Evolutionary conservation across 2,888 invertebrate species (phyloP), one percentile per base, ranked within the genome.

Genomic region (Thumatha senex): DNA sequence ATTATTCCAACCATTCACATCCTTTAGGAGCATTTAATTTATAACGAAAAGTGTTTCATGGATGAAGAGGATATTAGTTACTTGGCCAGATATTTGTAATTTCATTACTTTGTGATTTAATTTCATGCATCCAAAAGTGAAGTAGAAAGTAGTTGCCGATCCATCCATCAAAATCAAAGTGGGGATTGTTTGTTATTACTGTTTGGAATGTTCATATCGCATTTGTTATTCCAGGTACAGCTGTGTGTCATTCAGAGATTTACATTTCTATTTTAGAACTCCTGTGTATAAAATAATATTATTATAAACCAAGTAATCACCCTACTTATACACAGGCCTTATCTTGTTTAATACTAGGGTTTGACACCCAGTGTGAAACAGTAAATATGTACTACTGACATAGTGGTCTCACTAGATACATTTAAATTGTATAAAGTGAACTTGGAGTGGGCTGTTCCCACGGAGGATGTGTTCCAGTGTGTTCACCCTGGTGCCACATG

Each of bases 391-490:
- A 53, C 18, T 24, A 24, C 18, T 24, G 18, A 24, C 18, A 24
- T 2, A 4, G 18, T 24, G 18, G 2, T 24, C 18, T 52, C 56
- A 45, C 51, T 62, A 67, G 56, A 45, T 67, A 64, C 59, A 54
- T 10, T 50, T 56, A 67, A 64, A 67, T 61, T 67, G 65, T 67
- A 58, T 55, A 61, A 61, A 67, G 65, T 57, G 48, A 39, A 40
- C 51, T 41, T 34, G 9, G 12, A 36, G 51, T 2, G 48, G 62
- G 42, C 49, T 5, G 33, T 30, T 34, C 18, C 24, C 10, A 11
- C n/a, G 7, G 2, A 18, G 30, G 11, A 24, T 45, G 43, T 34
- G 43, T 44, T 24, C 24, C 18, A 24, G 24, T 44, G 43, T 24
- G 12, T 12, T 13, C 7, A 24, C 35, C 24, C 43, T 11, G 13